These are phyloP conservation scores for Pyxicephalus adspersus DNA, from an alignment of 2,113 vertebrate genomes.

Conservation along the genomic window DNA sequence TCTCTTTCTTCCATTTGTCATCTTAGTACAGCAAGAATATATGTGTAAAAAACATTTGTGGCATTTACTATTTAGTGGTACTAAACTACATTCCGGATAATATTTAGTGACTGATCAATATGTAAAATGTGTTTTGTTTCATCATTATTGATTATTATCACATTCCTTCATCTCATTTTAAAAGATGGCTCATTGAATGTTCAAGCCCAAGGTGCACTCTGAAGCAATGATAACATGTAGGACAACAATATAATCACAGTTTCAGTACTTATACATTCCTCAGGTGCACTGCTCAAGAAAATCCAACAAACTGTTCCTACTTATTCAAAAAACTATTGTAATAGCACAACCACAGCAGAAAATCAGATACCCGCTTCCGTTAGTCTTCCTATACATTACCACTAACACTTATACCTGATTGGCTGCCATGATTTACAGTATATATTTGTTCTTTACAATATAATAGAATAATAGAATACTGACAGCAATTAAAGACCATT, in stretches of 20 bases:
- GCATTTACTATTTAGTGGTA: too few species aligned
- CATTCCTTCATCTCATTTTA: too few species aligned
- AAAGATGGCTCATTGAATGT: too few species aligned
- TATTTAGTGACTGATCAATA: too few species aligned
- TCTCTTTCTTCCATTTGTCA: too few species aligned
- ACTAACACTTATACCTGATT: not conserved
- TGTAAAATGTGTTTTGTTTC: too few species aligned
- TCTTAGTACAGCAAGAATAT: too few species aligned
- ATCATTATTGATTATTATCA: too few species aligned
- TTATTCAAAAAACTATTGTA: not conserved
- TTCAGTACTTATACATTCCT: not conserved
- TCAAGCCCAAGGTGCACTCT: not conserved
- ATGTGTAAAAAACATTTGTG: too few species aligned
- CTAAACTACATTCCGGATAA: too few species aligned
- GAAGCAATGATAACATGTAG: slow-evolving; percentile 1
- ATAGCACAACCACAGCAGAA: not conserved
- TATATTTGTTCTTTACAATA: not conserved
- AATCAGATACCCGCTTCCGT: not conserved
- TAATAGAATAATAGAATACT: too few species aligned
- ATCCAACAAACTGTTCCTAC: not conserved
- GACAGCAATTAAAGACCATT: too few species aligned
- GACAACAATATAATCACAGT: not conserved
- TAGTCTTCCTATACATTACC: not conserved
- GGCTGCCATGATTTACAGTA: not conserved
- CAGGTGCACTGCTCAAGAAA: not conserved